Base-by-base conservation (phyloP, 2,113 vertebrate genomes). In the Scophthalmus maximus region DNA sequence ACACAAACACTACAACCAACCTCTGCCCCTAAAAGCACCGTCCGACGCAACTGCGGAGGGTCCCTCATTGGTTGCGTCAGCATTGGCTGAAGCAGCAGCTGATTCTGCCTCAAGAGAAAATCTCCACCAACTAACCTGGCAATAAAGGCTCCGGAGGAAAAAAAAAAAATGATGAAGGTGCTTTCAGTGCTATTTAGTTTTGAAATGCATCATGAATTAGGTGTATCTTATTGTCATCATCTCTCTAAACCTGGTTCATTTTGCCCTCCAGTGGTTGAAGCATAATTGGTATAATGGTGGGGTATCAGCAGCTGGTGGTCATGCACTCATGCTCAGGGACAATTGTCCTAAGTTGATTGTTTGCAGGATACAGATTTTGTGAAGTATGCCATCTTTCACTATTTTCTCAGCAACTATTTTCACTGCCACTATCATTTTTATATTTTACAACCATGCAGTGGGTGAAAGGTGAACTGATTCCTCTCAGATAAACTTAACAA, bases 181-280 rank as follows among this genome's bases (percentile, higher is more conserved):
- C 55, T 64, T 73, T 58, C 58, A 71, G 30, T 51, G 20, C 52
- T 40, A 55, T 68, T 77, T 62, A 56, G 25, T 26, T 80, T 38
- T 72, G 18, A 60, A 75, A 84, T 38, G 52, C 61, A 47, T 5
- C 49, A 68, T 71, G 42, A 66, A 72, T 66, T 57, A 17, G 42
- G 17, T 62, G 20, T 26, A 44, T 65, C 18, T 64, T 78, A 62
- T 66, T 63, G 34, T 65, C 63, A 59, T 63, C 63, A 69, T 68
- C 46, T 69, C 38, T 59, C 27, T 80, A 63, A 65, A 60, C 25
- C 51, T 56, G 57, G 20, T 79, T 81, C 22, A 74, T 81, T 86
- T 79, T 79, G 53, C 72, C 68, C 65, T 83, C 42, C 74, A 81
- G 64, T 77, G 71, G 68, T 32, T 76, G 38, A 42, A 59, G 49